These are phyloP conservation scores for Halesus radiatus DNA, from an alignment of 1,140 invertebrate species.

Conservation along the genomic window DNA sequence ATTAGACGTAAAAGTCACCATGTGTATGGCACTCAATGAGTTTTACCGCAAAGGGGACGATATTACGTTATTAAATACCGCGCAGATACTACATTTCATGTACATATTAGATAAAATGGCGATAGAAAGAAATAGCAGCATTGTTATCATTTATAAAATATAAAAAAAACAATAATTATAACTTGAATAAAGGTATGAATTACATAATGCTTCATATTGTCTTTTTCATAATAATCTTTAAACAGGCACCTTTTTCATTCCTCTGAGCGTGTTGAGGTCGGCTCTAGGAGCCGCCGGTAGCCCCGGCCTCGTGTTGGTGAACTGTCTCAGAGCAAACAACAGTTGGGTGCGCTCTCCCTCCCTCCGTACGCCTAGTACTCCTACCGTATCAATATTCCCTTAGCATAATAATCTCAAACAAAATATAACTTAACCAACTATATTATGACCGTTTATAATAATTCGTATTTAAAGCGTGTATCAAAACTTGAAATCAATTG, in stretches of 20 bases:
- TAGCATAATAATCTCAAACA: conserved; percentile 30
- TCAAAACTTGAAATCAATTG: not conserved
- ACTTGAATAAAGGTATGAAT: conserved; percentile 5
- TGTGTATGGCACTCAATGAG: too few species aligned
- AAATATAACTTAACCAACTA: conserved; percentile 18
- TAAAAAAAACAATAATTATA: not conserved
- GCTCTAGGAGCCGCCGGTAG: not conserved
- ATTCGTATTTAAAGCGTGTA: conserved; percentile 9
- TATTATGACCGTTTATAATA: not conserved
- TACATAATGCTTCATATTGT: conserved; percentile 36
- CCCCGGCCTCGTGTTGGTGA: not conserved
- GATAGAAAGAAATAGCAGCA: not conserved
- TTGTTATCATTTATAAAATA: not conserved
- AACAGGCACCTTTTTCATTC: conserved; percentile 30
- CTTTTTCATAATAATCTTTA: conserved; percentile 21
- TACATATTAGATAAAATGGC: not conserved
- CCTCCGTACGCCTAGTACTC: not conserved
- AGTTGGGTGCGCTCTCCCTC: not conserved
- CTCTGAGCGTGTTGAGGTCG: not conserved
- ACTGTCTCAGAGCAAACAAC: not conserved
- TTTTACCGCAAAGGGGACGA: too few species aligned
- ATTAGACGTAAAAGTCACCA: too few species aligned
- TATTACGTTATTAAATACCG: not conserved
- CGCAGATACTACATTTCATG: too few species aligned
- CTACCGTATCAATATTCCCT: conserved; percentile 7